Evolutionary conservation across 2,113 vertebrate genomes (phyloP), one percentile per base, ranked within the genome.

Genomic region (Xiphophorus maculatus): DNA sequence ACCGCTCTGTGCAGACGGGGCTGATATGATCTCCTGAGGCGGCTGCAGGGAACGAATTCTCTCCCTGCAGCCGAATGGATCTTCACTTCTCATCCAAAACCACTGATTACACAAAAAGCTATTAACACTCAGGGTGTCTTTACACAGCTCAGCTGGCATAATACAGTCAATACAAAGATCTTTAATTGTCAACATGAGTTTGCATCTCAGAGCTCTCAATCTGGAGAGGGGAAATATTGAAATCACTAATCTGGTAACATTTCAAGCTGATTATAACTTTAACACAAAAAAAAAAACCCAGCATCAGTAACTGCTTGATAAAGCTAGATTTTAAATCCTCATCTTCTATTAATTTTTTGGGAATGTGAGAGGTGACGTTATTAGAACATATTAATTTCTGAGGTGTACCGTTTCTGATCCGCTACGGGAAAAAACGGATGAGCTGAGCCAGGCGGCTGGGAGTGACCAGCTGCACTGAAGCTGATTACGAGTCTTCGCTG

Each of bases 11-110:
- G 70, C 58, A 66, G 30, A 58, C 40, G 9, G 14, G 4, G 12
- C 19, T 17, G 37, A 48, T 69, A 54, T 14, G 19, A 72, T 64
- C 37, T 62, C 19, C 37, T 12, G 17, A 75, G 35, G 69, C 7
- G 78, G 71, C 37, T 25, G 27, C 27, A 22, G 17, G 30, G 2
- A 12, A 54, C 75, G 10, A 63, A 29, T 67, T 35, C 66, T 29
- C 33, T 67, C 67, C 58, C 44, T 76, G 58, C 19, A 44, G 28
- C 19, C 29, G 78, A 73, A 74, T 33, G 33, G 44, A 58, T 65
- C 27, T 48, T 37, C 29, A 5, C 2, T 10, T 67, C 63, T 58
- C 12, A 30, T 22, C 29, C 33, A 68, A 51, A n/a, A 63, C 22
- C 25, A 28, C 29, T 30, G 37, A 72, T 12, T n/a, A 30, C 37